Percentiles rank a stretch among this genome's conserved stretches.
Conservation (phyloP, 2,797 vertebrate species). For the Eulemur mongoz region DNA sequence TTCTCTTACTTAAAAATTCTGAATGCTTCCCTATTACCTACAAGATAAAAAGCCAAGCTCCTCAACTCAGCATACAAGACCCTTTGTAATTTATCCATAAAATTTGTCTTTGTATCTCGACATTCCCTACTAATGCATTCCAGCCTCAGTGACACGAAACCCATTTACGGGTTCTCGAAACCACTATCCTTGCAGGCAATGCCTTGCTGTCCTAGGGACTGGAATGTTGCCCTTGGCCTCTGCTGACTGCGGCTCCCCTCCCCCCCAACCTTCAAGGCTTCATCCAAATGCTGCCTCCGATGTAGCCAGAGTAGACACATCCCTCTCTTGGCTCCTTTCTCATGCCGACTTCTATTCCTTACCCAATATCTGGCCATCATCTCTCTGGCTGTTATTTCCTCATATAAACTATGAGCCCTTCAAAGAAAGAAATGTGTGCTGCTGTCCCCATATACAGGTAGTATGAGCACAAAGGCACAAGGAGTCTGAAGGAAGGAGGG, state of each 20-base stretch:
- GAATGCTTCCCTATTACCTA: background rate
- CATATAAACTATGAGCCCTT: background rate
- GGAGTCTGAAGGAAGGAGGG: background rate
- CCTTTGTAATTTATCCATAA: slow-evolving; percentile 5
- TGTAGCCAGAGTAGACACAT: background rate
- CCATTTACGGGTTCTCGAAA: background rate
- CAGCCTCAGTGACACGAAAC: background rate
- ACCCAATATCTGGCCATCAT: background rate
- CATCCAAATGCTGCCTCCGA: background rate
- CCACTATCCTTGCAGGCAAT: background rate
- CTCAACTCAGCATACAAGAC: background rate
- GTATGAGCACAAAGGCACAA: background rate
- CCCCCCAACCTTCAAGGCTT: background rate
- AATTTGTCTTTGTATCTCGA: background rate
- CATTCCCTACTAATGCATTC: background rate
- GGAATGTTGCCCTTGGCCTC: background rate
- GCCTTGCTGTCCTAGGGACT: background rate
- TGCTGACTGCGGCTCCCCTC: background rate
- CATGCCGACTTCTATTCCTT: background rate
- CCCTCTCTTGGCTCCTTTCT: background rate
- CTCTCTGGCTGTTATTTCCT: background rate
- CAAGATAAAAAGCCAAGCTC: slow-evolving; percentile 23
- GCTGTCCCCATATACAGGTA: too few species aligned
- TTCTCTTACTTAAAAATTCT: slow-evolving; percentile 41
- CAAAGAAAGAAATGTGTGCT: background rate